Percentiles rank a stretch among this genome's conserved stretches.
Conservation (phyloP, 2,888 invertebrate genomes). For the Notocelia uddmanniana region DNA sequence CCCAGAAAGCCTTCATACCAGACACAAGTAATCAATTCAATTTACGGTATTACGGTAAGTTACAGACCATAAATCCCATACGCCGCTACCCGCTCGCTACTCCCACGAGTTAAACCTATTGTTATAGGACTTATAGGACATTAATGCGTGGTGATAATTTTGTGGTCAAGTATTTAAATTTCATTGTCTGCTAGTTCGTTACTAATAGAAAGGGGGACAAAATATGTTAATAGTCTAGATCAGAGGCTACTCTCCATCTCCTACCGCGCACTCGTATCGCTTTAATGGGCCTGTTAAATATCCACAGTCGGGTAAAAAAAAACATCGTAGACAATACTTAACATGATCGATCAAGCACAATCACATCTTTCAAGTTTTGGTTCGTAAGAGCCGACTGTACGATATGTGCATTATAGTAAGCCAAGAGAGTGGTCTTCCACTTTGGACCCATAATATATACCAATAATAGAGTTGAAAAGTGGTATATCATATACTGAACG, state of each 20-base stretch:
- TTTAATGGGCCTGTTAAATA: too few relatives aligned
- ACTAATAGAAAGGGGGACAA: slow-evolving; percentile 14
- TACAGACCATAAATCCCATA: slow-evolving; percentile 5
- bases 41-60: not conserved
- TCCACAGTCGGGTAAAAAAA: too few relatives aligned
- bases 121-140: slow-evolving; percentile 1
- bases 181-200: slow-evolving; percentile 12
- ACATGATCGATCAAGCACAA: too few relatives aligned
- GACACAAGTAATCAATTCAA: not conserved
- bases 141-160: slow-evolving; percentile 8
- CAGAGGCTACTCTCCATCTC: not conserved
- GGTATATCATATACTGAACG: not conserved
- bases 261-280: too few relatives aligned
- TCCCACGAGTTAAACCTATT: slow-evolving; percentile 14
- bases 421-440: too few relatives aligned
- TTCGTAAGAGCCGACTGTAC: too few relatives aligned
- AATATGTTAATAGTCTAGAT: slow-evolving; percentile 2
- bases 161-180: slow-evolving; percentile 21
- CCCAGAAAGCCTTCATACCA: not conserved
- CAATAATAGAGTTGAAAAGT: too few relatives aligned
- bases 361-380: too few relatives aligned
- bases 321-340: too few relatives aligned
- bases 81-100: slow-evolving; percentile 14
- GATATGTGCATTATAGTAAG: too few relatives aligned
- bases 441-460: too few relatives aligned